These are phyloP conservation scores for Dastarcus helophoroides DNA, from an alignment of 2,888 invertebrate genomes.

Conservation along the genomic window DNA sequence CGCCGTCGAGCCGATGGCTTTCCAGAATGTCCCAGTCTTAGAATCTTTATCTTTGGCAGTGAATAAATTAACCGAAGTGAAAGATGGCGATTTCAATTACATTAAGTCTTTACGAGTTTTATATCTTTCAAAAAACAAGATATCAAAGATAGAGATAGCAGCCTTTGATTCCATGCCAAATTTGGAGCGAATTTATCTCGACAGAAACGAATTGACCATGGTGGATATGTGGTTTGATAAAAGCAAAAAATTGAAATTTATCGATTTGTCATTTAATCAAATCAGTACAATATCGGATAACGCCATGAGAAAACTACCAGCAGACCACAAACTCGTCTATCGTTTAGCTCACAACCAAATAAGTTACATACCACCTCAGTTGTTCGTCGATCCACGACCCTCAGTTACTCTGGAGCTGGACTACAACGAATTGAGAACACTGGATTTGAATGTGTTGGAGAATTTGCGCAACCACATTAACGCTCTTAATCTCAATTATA, in stretches of 20 bases:
- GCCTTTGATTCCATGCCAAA: constrained; percentile 19
- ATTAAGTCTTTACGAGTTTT: constrained; percentile 17
- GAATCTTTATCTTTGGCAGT: constrained; percentile 21
- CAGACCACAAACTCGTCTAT: constrained; percentile 6
- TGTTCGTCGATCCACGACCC: constrained; percentile 14
- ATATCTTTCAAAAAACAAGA: constrained; percentile 22
- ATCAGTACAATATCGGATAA: constrained; percentile 14
- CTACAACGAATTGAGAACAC: constrained; percentile 16
- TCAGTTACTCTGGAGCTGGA: constrained; percentile 20
- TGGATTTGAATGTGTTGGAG: constrained; percentile 14
- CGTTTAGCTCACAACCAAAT: constrained; percentile 9
- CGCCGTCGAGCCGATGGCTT: constrained; percentile 19
- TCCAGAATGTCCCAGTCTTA: constrained; percentile 21
- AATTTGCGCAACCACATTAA: constrained; percentile 15
- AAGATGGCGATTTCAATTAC: constrained; percentile 18
- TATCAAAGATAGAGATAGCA: constrained; percentile 18
- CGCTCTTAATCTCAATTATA: constrained; percentile 18
- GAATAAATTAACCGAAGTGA: constrained; percentile 19
- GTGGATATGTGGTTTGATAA: constrained; percentile 18
- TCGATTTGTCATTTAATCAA: constrained; percentile 21
- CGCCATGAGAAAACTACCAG: constrained; percentile 10
- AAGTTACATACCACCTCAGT: constrained; percentile 16
- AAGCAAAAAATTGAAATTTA: constrained; percentile 13
- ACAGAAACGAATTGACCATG: constrained; percentile 21
- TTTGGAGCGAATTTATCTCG: constrained; percentile 20